A percentile compares a stretch with the other conserved stretches of the same genome.
These are phyloP conservation scores for Sebastes matsubarae DNA, from an alignment of 2,797 vertebrate genomes.

Conservation along the genomic window DNA sequence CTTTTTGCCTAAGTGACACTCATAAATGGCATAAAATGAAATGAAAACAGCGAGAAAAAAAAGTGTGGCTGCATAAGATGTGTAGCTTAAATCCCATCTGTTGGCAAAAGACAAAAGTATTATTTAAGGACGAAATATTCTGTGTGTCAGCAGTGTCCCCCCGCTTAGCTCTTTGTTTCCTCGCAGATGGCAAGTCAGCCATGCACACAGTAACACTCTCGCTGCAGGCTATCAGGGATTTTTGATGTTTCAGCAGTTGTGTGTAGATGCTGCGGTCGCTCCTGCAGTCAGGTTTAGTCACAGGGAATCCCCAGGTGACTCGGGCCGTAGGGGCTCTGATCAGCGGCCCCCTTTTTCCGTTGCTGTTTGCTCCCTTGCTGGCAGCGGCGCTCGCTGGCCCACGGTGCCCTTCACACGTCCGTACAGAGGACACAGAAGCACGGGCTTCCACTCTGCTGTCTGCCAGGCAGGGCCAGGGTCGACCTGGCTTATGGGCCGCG, in stretches of 20 bases:
- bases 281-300: constrained; percentile 53
- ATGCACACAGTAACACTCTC: constrained; percentile 31
- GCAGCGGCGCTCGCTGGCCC: constrained; percentile 17
- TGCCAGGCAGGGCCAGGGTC: constrained; percentile 54
- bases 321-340: constrained; percentile 24
- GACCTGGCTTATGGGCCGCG: constrained; percentile 49
- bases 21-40: neutral
- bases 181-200: constrained; percentile 45
- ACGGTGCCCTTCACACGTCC: constrained; percentile 63
- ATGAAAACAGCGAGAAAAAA: neutral
- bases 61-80: neutral
- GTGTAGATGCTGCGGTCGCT: constrained; percentile 39
- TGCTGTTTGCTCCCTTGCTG: constrained; percentile 39
- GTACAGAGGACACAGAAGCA: constrained; percentile 55
- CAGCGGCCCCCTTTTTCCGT: constrained; percentile 22
- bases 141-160: constrained; percentile 38
- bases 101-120: constrained; percentile 25
- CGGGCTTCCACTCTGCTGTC: constrained; percentile 24
- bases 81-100: neutral
- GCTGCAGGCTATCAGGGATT: constrained; percentile 46
- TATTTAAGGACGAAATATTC: constrained; percentile 37
- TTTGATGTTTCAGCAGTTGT: constrained; percentile 70
- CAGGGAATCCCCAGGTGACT: constrained; percentile 72
- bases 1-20: neutral
- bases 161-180: constrained; percentile 37